These are phyloP conservation scores for Dromius quadrimaculatus DNA, from an alignment of 2,888 invertebrate genomes.

Conservation along the genomic window DNA sequence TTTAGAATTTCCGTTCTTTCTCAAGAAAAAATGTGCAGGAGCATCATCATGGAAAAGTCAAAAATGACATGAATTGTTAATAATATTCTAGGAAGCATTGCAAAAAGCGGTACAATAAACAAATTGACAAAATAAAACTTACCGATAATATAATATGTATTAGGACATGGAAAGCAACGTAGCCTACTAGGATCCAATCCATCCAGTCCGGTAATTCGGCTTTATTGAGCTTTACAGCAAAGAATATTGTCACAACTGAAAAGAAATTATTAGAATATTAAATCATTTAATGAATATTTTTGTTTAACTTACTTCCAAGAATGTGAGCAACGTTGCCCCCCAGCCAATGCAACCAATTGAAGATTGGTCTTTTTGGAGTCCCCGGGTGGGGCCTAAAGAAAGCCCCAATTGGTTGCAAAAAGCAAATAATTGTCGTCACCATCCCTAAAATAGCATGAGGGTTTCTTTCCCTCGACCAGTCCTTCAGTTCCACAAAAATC, in stretches of 20 bases:
- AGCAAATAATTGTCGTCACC: slow-evolving; percentile 82
- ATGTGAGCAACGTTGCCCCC: slow-evolving; percentile 90
- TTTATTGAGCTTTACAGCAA: slow-evolving; percentile 87
- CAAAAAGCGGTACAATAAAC: background rate
- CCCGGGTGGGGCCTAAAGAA: slow-evolving; percentile 88
- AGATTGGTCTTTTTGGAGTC: slow-evolving; percentile 80
- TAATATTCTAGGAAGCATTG: slow-evolving; percentile 10
- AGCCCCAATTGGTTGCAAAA: slow-evolving; percentile 89
- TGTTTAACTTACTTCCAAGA: slow-evolving; percentile 86
- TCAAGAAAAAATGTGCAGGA: too few species aligned
- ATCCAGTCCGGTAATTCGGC: slow-evolving; percentile 89
- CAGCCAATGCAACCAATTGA: slow-evolving; percentile 94
- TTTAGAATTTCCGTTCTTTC: too few species aligned
- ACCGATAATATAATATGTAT: slow-evolving; percentile 90
- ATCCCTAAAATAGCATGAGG: slow-evolving; percentile 88
- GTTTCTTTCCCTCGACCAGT: slow-evolving; percentile 80
- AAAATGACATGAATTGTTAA: slow-evolving; percentile 1
- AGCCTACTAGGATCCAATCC: slow-evolving; percentile 89
- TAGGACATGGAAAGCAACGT: slow-evolving; percentile 89
- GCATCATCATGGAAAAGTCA: too few species aligned
- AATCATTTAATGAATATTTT: slow-evolving; percentile 16
- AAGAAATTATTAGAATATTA: slow-evolving; percentile 11
- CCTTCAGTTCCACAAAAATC: slow-evolving; percentile 84
- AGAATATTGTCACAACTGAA: slow-evolving; percentile 92
- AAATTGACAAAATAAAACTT: slow-evolving; percentile 68